A percentile compares a stretch with the other conserved stretches of the same genome.
phyloP scores from a whole-genome alignment of 2,113 vertebrate species.

The Alaudala cheleensis region DNA sequence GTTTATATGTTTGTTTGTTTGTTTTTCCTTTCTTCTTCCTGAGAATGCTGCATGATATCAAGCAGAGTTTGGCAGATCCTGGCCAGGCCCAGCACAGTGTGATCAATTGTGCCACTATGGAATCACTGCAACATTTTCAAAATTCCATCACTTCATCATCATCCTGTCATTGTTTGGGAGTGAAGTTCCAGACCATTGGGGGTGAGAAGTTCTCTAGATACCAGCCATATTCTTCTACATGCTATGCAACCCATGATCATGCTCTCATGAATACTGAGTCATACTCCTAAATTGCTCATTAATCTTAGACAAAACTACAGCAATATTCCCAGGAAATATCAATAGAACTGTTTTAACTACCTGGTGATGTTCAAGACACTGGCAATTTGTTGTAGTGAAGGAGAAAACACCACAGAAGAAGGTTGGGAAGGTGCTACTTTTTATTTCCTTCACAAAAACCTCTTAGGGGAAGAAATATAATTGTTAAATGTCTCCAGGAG shows the following conservation, averaged over 20 bases:
- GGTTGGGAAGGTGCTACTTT: neutral
- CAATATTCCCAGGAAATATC: neutral
- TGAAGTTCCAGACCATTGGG: neutral
- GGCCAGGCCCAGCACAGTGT: accelerated
- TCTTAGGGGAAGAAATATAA: neutral
- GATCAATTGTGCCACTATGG: neutral
- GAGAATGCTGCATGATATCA: neutral
- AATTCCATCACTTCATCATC: neutral
- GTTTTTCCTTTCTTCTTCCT: neutral
- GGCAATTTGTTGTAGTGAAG: neutral
- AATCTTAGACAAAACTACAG: neutral
- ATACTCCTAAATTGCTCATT: neutral
- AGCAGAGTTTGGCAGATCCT: neutral
- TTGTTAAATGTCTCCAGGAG: neutral
- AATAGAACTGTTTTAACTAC: neutral
- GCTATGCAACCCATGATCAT: neutral
- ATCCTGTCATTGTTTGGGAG: neutral
- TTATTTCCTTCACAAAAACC: neutral
- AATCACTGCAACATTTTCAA: neutral
- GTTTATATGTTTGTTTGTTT: neutral
- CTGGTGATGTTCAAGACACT: neutral
- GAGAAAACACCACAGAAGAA: neutral
- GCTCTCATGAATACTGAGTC: neutral
- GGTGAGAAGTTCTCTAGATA: neutral
- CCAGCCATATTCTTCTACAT: neutral